Evolutionary conservation across 2,113 vertebrate genomes (phyloP).

Genomic region (Abramis brama): DNA sequence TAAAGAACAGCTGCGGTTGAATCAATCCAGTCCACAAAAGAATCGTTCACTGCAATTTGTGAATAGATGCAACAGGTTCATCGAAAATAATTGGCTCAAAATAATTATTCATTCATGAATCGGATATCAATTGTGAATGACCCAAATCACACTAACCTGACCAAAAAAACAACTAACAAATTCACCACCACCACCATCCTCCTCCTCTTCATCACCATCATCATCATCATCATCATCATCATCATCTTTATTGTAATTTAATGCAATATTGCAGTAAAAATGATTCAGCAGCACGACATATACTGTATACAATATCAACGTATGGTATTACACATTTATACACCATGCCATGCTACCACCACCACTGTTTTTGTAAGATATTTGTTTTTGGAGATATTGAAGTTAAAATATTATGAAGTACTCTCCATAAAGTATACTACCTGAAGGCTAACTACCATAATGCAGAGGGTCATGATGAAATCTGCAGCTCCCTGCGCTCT

Average conservation of each 20-base stretch:
- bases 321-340: background rate
- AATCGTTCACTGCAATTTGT: background rate
- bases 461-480: background rate
- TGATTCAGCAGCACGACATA: background rate
- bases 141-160: background rate
- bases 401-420: background rate
- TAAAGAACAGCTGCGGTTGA: too few relatives aligned
- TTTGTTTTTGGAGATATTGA: background rate
- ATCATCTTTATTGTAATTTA: background rate
- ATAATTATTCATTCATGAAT: background rate
- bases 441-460: background rate
- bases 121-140: background rate
- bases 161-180: background rate
- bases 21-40: background rate
- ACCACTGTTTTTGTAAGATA: background rate
- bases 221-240: background rate
- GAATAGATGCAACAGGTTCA: background rate
- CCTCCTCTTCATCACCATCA: background rate
- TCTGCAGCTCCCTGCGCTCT: background rate
- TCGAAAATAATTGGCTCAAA: background rate
- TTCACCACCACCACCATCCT: too few relatives aligned
- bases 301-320: background rate
- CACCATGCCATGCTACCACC: background rate
- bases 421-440: background rate
- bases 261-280: background rate